phyloP scores from a whole-genome alignment of 2,113 vertebrate genomes.

The Chionodraco myersi region DNA sequence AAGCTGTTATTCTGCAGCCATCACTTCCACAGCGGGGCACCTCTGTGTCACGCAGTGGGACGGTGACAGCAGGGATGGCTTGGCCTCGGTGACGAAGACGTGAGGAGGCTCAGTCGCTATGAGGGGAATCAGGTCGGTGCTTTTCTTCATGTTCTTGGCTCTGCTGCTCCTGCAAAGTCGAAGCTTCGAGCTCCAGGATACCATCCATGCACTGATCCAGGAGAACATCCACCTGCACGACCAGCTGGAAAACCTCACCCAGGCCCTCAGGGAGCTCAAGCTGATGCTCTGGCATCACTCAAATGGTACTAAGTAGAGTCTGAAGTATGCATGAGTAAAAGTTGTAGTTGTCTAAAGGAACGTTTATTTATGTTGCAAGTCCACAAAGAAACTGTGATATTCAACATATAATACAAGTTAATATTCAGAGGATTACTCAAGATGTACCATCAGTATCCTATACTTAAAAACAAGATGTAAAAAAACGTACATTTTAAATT shows the following conservation, averaged over 20 bases:
- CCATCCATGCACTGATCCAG: slow-evolving; percentile 83
- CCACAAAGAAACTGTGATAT: neutral
- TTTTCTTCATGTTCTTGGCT: slow-evolving; percentile 37
- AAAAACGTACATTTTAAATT: no score
- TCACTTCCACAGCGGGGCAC: neutral
- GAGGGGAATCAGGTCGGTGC: slow-evolving; percentile 23
- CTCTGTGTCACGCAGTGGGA: neutral
- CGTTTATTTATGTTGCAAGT: neutral
- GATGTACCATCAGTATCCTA: no score
- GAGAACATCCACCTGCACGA: slow-evolving; percentile 87
- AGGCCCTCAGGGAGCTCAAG: slow-evolving; percentile 79
- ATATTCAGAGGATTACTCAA: neutral
- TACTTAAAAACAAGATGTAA: no score
- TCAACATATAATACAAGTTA: neutral
- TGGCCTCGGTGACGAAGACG: slow-evolving; percentile 52
- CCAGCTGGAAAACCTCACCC: slow-evolving; percentile 85
- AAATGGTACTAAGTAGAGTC: slow-evolving; percentile 69
- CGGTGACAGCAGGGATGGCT: neutral
- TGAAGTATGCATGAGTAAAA: no score
- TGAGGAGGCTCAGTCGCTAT: slow-evolving; percentile 34
- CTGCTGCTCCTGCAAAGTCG: slow-evolving; percentile 55
- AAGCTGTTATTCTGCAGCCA: slow-evolving; percentile 36
- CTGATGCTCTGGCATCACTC: slow-evolving; percentile 81
- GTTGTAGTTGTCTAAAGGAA: neutral
- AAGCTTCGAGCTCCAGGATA: slow-evolving; percentile 86